Evolutionary conservation across 2,888 invertebrate genomes (phyloP), one percentile per base, ranked within the genome.

Genomic region (Euproctis similis): DNA sequence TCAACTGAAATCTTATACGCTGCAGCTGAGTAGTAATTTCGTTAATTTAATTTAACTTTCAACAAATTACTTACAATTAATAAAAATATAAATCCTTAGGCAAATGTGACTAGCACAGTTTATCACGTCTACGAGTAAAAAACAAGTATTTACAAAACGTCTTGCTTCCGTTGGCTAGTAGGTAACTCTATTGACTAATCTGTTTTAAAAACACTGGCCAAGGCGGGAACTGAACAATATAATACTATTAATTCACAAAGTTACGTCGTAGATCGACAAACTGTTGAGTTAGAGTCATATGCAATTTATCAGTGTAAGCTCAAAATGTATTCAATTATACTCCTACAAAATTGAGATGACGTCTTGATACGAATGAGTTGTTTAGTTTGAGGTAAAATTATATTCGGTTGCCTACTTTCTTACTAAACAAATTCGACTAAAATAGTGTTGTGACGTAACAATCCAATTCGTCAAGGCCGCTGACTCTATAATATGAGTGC

Each of bases 381-480:
- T 3, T 5, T 1, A n/a, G 1, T 5, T 22, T 30, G 4, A 8
- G 7, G 8, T 24, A 11, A 16, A 26, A 8, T 27, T 24, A 12
- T 4, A 18, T 17, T 24, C 3, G 31, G 37, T 29, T 23, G n/a
- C n/a, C 8, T 25, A 10, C 5, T 23, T 10, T 20, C 11, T n/a
- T 19, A 11, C 13, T 9, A 17, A 43, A 53, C 57, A 24, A 59
- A 71, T 67, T 66, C 60, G 58, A 68, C 73, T 33, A 67, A 74
- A 75, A 75, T 75, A 75, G 48, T 45, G 36, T 3, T 31, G 30
- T 75, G 69, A 73, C 70, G 75, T 71, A 64, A 73, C 42, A 23
- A 34, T 39, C 42, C 42, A 28, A 47, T 42, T 36, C 49, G 49
- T 55, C 71, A 71, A 73, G 73, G 73, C 21, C 10, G 21, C 10